A percentile compares a stretch with the other conserved stretches of the same genome.
Conservation (phyloP, 2,113 vertebrate species). For the Bathybates hornii region DNA sequence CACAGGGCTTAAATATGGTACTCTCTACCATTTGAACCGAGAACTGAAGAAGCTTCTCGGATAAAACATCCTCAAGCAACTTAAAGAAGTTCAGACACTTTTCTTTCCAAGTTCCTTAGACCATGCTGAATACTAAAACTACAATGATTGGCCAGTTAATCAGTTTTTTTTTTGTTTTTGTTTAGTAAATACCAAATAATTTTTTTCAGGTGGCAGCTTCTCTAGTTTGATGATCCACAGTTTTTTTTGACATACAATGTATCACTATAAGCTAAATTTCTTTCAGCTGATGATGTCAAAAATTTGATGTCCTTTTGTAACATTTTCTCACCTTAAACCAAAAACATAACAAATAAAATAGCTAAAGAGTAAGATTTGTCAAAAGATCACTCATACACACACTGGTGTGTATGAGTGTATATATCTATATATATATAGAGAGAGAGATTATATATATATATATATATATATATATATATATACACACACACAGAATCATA, state of each 20-base stretch:
- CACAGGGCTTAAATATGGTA: not conserved
- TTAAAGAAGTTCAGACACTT: not conserved
- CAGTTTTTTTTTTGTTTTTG: not conserved
- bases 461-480: too few relatives aligned
- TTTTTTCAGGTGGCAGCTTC: not conserved
- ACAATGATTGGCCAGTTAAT: accelerated
- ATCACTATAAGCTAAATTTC: not conserved
- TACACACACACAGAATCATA: too few relatives aligned
- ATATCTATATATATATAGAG: not conserved
- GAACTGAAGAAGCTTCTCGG: not conserved
- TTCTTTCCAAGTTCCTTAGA: not conserved
- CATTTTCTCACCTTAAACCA: not conserved
- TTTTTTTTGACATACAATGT: not conserved
- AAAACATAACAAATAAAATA: not conserved
- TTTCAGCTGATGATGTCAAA: not conserved
- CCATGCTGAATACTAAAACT: not conserved
- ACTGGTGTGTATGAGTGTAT: not conserved
- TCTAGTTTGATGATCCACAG: not conserved
- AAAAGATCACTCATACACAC: too few relatives aligned
- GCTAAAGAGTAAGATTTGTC: not conserved
- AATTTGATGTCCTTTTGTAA: not conserved
- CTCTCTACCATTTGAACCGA: not conserved
- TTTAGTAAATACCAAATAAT: not conserved
- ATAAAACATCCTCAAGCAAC: not conserved
- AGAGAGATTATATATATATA: too few relatives aligned